Conservation (phyloP, 2,888 invertebrate species). For the Maniola hyperantus region DNA sequence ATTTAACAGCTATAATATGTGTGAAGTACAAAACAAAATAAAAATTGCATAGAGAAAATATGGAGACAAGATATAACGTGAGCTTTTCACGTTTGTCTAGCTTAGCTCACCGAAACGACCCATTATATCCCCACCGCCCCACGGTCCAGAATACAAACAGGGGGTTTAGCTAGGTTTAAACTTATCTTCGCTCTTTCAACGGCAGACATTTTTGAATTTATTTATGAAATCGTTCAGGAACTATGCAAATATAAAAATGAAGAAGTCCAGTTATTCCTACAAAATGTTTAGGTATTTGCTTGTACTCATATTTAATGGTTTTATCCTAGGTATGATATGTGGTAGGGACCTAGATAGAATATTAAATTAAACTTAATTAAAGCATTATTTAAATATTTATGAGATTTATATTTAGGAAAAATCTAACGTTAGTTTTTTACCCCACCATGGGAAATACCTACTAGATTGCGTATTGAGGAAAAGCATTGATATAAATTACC, state of each 20-base stretch:
- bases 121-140: neutral
- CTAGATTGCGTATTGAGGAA: too few species aligned
- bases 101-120: neutral
- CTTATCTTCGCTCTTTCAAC: neutral
- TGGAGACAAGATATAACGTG: constrained; percentile 7
- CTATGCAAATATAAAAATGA: neutral
- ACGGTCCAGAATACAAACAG: constrained; percentile 13
- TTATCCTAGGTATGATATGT: too few species aligned
- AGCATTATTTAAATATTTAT: too few species aligned
- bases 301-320: too few species aligned
- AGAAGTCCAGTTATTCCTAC: too few species aligned
- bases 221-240: neutral
- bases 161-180: neutral
- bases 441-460: too few species aligned
- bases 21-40: neutral
- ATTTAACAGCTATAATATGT: neutral
- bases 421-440: too few species aligned
- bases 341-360: too few species aligned
- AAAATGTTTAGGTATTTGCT: too few species aligned
- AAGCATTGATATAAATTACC: too few species aligned
- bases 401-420: too few species aligned
- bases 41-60: neutral
- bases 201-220: neutral
- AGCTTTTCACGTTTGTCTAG: constrained; percentile 12
- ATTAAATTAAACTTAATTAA: too few species aligned